Conservation (phyloP, 2,113 vertebrate species). For the Oenanthe melanoleuca region DNA sequence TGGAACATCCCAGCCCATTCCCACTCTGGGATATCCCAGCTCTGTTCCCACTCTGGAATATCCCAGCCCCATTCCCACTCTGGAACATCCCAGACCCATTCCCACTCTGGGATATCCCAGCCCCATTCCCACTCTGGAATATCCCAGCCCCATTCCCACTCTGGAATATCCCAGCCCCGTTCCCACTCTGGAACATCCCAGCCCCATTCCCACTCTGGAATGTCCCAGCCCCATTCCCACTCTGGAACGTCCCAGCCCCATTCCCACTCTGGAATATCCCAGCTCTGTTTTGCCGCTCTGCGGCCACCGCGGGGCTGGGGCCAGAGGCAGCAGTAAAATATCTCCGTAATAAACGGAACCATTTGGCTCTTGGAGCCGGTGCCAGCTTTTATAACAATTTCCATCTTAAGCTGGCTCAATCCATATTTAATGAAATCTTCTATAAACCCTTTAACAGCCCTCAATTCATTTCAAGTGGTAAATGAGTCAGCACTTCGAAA, state of each 20-base stretch:
- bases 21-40: rapidly evolving
- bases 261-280: background rate
- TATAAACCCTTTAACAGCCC: constrained; percentile 81
- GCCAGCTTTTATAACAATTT: constrained; percentile 84
- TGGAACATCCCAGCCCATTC: background rate
- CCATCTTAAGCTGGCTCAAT: constrained; percentile 78
- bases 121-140: background rate
- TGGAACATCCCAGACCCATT: background rate
- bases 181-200: background rate
- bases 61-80: too few species aligned
- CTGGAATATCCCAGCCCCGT: rapidly evolving
- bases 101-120: rapidly evolving
- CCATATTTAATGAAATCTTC: constrained; percentile 85
- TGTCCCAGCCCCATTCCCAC: rapidly evolving
- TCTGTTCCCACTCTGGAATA: background rate
- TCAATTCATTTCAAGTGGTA: constrained; percentile 81
- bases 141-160: rapidly evolving
- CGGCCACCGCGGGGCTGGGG: background rate
- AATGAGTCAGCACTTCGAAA: constrained; percentile 79
- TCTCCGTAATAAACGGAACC: constrained; percentile 70
- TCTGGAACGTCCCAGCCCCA: background rate
- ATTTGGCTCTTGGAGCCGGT: constrained; percentile 71
- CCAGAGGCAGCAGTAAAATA: constrained; percentile 59
- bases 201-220: background rate
- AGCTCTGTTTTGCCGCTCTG: background rate